A percentile compares a stretch with the other conserved stretches of the same genome.
These are phyloP conservation scores for Stictonetta naevosa DNA, from an alignment of 2,113 vertebrate genomes.

Conservation along the genomic window DNA sequence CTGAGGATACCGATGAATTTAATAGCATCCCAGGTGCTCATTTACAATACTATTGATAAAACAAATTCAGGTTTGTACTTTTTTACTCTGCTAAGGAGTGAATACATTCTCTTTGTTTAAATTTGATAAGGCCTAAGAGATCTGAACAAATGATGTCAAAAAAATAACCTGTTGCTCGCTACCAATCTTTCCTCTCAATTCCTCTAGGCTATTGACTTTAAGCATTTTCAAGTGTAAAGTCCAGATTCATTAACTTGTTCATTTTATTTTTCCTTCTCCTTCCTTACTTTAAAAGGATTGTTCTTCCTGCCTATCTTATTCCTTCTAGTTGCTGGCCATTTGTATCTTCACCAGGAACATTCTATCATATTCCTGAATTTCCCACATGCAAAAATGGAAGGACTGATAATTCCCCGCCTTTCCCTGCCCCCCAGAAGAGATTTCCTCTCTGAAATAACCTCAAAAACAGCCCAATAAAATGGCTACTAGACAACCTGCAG, in stretches of 20 bases:
- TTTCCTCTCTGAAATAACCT: neutral
- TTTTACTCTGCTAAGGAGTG: neutral
- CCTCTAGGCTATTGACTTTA: neutral
- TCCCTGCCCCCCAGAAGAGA: too few species aligned
- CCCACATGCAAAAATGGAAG: neutral
- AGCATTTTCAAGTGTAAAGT: neutral
- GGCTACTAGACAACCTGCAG: neutral
- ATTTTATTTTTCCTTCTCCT: too few species aligned
- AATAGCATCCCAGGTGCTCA: neutral
- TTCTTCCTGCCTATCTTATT: neutral
- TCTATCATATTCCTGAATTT: neutral
- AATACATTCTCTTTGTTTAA: neutral
- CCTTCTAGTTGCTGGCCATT: neutral
- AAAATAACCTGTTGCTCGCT: neutral
- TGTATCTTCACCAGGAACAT: neutral
- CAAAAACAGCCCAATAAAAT: neutral
- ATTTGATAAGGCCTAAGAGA: neutral
- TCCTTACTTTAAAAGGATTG: neutral
- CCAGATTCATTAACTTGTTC: neutral
- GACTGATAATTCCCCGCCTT: neutral
- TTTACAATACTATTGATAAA: neutral
- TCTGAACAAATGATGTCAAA: neutral
- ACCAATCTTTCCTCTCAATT: neutral
- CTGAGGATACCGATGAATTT: constrained; percentile 12
- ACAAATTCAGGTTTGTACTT: neutral